phyloP scores from a whole-genome alignment of 1,140 invertebrate species.

The Apis cerana region DNA sequence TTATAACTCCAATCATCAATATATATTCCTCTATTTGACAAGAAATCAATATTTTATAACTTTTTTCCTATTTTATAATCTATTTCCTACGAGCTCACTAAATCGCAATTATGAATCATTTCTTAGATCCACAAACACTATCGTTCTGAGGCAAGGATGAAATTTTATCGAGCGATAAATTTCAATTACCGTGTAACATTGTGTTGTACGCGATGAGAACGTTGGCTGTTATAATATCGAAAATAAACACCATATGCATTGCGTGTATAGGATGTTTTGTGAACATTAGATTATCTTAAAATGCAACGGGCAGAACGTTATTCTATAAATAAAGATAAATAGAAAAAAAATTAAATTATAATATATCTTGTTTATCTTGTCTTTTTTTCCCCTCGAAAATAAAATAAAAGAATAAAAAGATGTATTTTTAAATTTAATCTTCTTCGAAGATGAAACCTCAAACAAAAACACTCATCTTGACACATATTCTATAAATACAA shows the following conservation, averaged over 20 bases:
- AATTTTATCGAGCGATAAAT: slow-evolving; percentile 15
- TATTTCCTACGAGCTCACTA: background rate
- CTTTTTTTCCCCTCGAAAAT: too few species aligned
- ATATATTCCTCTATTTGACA: background rate
- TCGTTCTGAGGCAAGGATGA: background rate
- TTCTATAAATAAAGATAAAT: background rate
- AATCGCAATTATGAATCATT: slow-evolving; percentile 9
- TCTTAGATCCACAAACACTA: background rate
- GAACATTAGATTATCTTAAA: background rate
- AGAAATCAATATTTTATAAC: background rate
- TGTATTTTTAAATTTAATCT: too few species aligned
- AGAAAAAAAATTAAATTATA: too few species aligned
- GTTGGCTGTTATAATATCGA: background rate
- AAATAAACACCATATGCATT: background rate
- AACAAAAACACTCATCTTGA: too few species aligned
- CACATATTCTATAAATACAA: too few species aligned
- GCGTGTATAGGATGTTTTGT: background rate
- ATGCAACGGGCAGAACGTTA: background rate
- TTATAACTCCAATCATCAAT: background rate
- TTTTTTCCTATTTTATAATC: background rate
- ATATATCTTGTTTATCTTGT: too few species aligned
- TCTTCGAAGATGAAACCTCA: too few species aligned
- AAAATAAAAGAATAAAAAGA: too few species aligned
- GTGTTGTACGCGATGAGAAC: background rate
- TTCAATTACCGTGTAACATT: slow-evolving; percentile 4